Evolutionary conservation across 2,797 vertebrate species (phyloP), one percentile per base, ranked within the genome.

Genomic region (Valencia hispanica): DNA sequence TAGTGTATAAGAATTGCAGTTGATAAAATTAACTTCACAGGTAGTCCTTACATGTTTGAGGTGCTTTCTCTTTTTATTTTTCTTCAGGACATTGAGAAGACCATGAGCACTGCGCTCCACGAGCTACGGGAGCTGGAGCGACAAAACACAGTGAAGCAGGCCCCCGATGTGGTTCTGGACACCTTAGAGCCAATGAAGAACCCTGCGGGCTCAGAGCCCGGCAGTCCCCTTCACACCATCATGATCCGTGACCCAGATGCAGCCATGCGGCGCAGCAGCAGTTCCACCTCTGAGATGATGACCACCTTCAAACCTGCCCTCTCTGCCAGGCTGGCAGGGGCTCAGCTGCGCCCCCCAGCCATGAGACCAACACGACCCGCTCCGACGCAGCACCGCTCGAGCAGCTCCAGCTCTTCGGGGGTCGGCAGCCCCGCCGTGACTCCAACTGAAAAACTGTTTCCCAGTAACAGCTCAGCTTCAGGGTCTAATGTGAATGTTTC

Each of bases 191-290:
- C 97, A 39, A 90, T 97, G 94, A 99, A 98, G 94, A 97, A 97
- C 92, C 96, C 97, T 0, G 88, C 95, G 61, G 96, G 95, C 93
- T 99, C 98, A 0, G 97, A 94, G 79, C 98, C 97, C 0, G 96
- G 96, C 92, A 99, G 98, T 78, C 98, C 98, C 0, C 94, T 99
- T 76, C 97, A 99, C 90, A 99, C 98, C 89, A 99, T 99, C 57
- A 96, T 98, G 94, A 99, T 99, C 92, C 96, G 98, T 0, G 98
- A 98, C 94, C 98, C 98, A 0, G 98, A 99, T 0, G 98, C 98
- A 0, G 98, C 97, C 86, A 96, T 98, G 96, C 95, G 98, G 43
- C 97, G 97, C 87, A 98, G 97, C 93, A 98, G 96, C 95, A 97
- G 97, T 93, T 97, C 97, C 84, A 98, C 96, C 82, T 93, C 96